phyloP scores from a whole-genome alignment of 2,797 vertebrate species.

The Serranus cabrilla region DNA sequence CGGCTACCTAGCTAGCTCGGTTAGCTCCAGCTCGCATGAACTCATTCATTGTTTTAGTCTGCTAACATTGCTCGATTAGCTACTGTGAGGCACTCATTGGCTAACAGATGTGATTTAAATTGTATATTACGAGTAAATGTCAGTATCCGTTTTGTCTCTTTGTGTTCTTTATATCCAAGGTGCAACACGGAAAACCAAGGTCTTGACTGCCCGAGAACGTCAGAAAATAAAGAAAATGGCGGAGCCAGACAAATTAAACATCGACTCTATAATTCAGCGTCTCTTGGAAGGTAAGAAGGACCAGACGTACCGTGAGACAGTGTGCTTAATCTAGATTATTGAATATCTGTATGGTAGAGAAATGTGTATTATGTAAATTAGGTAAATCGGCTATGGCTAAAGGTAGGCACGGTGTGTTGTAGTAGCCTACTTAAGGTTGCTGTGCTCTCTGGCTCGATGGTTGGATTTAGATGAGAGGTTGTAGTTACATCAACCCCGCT shows the following conservation, averaged over 20 bases:
- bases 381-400: conserved; percentile 25
- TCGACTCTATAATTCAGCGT: conserved; percentile 91
- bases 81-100: neutral
- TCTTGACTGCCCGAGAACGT: conserved; percentile 80
- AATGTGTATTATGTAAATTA: conserved; percentile 8
- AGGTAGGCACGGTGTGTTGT: conserved; percentile 9
- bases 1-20: conserved; percentile 65
- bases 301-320: rapidly evolving
- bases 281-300: conserved; percentile 87
- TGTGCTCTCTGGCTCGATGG: neutral
- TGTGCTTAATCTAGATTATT: neutral
- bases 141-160: conserved; percentile 19
- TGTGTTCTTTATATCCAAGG: conserved; percentile 47
- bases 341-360: neutral
- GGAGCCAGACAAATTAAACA: conserved; percentile 92
- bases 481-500: neutral
- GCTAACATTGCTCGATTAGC: neutral
- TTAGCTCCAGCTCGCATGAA: conserved; percentile 57
- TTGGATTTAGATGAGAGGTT: conserved; percentile 29
- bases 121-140: neutral
- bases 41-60: conserved; percentile 64
- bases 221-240: conserved; percentile 89
- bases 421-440: conserved; percentile 32
- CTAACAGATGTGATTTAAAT: neutral
- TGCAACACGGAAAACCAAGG: conserved; percentile 70